Evolutionary conservation across 2,888 invertebrate genomes (phyloP), one percentile per base, ranked within the genome.

Genomic region (Busseola fusca): DNA sequence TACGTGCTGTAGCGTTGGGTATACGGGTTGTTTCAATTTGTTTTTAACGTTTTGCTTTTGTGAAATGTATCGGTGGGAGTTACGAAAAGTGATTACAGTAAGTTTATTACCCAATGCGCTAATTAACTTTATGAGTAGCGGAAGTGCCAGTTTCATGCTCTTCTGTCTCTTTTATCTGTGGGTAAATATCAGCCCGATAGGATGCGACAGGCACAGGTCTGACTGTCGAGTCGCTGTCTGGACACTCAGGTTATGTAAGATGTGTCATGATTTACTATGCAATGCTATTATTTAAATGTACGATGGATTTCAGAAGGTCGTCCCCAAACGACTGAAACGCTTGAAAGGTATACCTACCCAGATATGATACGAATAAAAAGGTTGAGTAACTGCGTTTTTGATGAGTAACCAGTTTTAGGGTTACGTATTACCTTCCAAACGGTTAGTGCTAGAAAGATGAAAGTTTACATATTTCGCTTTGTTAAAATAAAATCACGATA

Each of bases 41-140:
- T 70, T 71, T 45, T 21, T 1, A 64, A 42, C 18, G 60, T 34
- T 58, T 45, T 34, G 21, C 21, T 57, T 62, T 76, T 50, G 42
- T 67, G 57, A 40, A 75, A 68, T 52, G n/a, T 50, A 64, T 50
- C 27, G 42, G 37, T 50, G 21, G 34, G 42, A 59, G 67, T 50
- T 75, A 52, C 27, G 16, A 59, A 56, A 34, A 56, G 42, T 0
- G 40, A 42, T 42, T 6, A n/a, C 9, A 27, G 16, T 45, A 21
- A 74, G 18, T 62, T n/a, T 45, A n/a, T 63, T 34, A n/a, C 7
- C 14, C 52, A 16, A 25, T 42, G 42, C 21, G 21, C 40, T 64
- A 30, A 5, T 18, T 16, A 12, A 27, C 9, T 64, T 37, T 65
- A 27, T 40, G 45, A 9, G 9, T 27, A 6, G 30, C 34, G 12